Conservation (phyloP, 92 coral and sea anemone genomes). For the Ricordea florida region DNA sequence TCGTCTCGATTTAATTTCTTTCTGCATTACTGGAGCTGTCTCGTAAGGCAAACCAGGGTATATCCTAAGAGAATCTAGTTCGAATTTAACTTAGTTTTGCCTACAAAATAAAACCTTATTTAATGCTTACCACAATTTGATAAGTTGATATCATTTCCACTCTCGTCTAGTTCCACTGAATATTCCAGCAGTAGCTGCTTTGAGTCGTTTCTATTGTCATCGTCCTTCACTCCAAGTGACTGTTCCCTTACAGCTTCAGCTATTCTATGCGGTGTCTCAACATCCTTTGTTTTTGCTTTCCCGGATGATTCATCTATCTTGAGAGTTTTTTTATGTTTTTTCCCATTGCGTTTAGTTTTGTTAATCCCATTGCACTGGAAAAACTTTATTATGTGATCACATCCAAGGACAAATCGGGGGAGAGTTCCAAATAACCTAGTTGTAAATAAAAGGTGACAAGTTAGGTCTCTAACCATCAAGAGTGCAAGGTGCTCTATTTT, state of each 20-base stretch:
- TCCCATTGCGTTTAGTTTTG: slow-evolving; percentile 26
- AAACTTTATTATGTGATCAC: slow-evolving; percentile 80
- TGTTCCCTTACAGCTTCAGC: slow-evolving; percentile 44
- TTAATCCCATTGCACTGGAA: slow-evolving; percentile 50
- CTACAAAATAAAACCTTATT: too few species aligned
- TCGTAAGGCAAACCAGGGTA: too few species aligned
- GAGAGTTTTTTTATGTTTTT: slow-evolving; percentile 27
- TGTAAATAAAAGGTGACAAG: too few species aligned
- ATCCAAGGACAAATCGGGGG: slow-evolving; percentile 83
- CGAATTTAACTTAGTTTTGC: too few species aligned
- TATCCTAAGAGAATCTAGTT: too few species aligned
- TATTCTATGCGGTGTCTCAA: slow-evolving; percentile 37
- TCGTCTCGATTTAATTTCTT: too few species aligned
- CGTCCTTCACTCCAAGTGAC: slow-evolving; percentile 18
- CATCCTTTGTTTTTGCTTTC: slow-evolving; percentile 30
- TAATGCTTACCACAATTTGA: slow-evolving; percentile 39
- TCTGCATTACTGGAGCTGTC: too few species aligned
- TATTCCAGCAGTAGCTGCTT: too few species aligned
- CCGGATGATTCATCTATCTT: slow-evolving; percentile 43
- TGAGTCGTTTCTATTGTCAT: neutral
- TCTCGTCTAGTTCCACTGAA: neutral
- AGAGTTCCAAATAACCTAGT: slow-evolving; percentile 77
- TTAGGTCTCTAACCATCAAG: too few species aligned
- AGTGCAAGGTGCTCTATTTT: too few species aligned
- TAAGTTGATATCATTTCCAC: neutral